phyloP scores from a whole-genome alignment of 2,888 invertebrate species.

The Prosopocoilus inquinatus region DNA sequence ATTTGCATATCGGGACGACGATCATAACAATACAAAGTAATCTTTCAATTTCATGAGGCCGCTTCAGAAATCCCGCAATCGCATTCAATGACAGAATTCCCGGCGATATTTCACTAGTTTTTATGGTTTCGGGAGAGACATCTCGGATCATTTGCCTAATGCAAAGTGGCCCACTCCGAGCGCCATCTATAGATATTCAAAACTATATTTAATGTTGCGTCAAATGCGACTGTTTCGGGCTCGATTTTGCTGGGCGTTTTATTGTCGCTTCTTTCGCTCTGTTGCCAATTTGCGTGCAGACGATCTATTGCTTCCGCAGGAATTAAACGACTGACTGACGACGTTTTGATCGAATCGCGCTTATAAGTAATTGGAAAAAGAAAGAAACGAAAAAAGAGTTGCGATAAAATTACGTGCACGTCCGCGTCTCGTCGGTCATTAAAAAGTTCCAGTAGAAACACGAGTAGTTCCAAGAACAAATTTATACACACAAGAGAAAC shows the following conservation, averaged over 20 bases:
- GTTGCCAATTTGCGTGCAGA: too few relatives aligned
- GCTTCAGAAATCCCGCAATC: slow-evolving; percentile 44
- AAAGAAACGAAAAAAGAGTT: too few relatives aligned
- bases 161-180: slow-evolving; percentile 33
- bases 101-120: slow-evolving; percentile 44
- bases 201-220: slow-evolving; percentile 50
- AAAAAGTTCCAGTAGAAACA: too few relatives aligned
- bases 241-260: not conserved
- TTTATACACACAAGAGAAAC: too few relatives aligned
- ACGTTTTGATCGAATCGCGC: too few relatives aligned
- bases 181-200: slow-evolving; percentile 43
- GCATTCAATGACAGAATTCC: slow-evolving; percentile 43
- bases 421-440: too few relatives aligned
- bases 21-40: slow-evolving; percentile 44
- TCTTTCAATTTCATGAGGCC: slow-evolving; percentile 47
- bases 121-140: slow-evolving; percentile 39
- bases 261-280: too few relatives aligned
- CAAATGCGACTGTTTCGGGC: slow-evolving; percentile 37
- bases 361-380: too few relatives aligned
- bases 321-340: too few relatives aligned
- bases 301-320: too few relatives aligned
- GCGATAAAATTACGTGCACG: too few relatives aligned
- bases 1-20: slow-evolving; percentile 1
- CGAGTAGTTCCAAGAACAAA: too few relatives aligned
- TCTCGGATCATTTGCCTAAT: slow-evolving; percentile 49